Evolutionary conservation across 2,113 vertebrate genomes (phyloP).

Genomic region (Pandion haliaetus): DNA sequence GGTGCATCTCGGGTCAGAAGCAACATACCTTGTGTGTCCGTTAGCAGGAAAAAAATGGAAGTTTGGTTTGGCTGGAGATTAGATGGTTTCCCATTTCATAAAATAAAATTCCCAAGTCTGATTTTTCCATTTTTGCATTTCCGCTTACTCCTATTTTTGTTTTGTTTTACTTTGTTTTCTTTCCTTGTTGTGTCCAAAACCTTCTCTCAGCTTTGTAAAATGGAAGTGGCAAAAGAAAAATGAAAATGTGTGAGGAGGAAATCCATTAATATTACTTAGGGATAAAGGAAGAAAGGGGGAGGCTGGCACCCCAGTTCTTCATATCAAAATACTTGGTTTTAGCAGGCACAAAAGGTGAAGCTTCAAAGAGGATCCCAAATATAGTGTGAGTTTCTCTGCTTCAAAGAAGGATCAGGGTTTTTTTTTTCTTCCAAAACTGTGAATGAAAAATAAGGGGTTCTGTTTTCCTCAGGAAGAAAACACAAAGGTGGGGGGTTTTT

Average conservation of each 20-base stretch:
- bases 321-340: background rate
- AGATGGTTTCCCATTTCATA: background rate
- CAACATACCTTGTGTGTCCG: background rate
- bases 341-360: background rate
- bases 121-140: background rate
- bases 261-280: background rate
- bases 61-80: background rate
- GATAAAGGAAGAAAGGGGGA: background rate
- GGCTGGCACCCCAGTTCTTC: background rate
- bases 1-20: background rate
- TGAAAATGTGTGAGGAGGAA: background rate
- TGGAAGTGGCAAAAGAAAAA: background rate
- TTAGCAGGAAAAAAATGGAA: background rate
- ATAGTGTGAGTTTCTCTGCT: background rate
- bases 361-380: constrained; percentile 29
- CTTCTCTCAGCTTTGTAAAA: background rate
- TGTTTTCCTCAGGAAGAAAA: background rate
- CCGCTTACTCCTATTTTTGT: background rate
- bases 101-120: background rate
- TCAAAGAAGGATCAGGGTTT: background rate
- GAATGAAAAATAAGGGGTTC: background rate
- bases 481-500: background rate
- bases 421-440: background rate
- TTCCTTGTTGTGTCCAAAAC: background rate
- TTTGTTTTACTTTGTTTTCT: background rate